These are phyloP conservation scores for Drosophila tsacasi DNA, from an alignment of 1,140 invertebrate species.

Conservation along the genomic window DNA sequence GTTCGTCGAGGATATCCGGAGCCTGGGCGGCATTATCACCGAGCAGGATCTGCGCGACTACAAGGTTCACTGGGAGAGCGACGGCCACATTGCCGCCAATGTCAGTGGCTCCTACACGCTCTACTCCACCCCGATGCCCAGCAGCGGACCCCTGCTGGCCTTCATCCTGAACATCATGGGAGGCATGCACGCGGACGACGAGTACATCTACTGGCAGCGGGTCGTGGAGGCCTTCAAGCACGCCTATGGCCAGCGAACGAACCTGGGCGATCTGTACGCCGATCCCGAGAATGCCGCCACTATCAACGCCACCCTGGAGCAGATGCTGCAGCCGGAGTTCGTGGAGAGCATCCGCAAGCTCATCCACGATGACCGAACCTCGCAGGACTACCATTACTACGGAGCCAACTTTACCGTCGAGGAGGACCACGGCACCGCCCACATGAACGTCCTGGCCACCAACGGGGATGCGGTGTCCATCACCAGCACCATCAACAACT, in stretches of 20 bases:
- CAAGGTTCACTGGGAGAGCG: constrained; percentile 86
- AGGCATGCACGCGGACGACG: constrained; percentile 86
- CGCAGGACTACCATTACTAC: constrained; percentile 89
- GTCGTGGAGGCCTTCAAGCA: constrained; percentile 97
- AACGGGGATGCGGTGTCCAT: constrained; percentile 97
- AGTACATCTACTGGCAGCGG: constrained; percentile 89
- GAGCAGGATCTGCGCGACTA: constrained; percentile 90
- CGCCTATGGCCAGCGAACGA: constrained; percentile 94
- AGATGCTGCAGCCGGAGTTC: constrained; percentile 85
- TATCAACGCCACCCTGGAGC: constrained; percentile 59
- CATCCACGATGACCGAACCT: constrained; percentile 90
- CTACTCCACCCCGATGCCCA: constrained; percentile 92
- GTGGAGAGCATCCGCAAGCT: constrained; percentile 86
- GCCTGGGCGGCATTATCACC: constrained; percentile 91
- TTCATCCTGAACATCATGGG: constrained; percentile 95
- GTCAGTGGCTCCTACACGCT: constrained; percentile 88
- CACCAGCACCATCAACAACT: constrained; percentile 96
- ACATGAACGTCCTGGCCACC: constrained; percentile 93
- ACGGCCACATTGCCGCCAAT: constrained; percentile 86
- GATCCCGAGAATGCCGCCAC: constrained; percentile 51
- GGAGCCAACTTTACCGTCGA: constrained; percentile 87
- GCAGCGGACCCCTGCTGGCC: constrained; percentile 91
- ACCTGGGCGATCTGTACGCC: constrained; percentile 93
- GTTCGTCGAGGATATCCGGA: constrained; percentile 90
- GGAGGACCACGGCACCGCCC: constrained; percentile 95